phyloP scores from a whole-genome alignment of 2,888 invertebrate species.

The Pimpla rufipes region DNA sequence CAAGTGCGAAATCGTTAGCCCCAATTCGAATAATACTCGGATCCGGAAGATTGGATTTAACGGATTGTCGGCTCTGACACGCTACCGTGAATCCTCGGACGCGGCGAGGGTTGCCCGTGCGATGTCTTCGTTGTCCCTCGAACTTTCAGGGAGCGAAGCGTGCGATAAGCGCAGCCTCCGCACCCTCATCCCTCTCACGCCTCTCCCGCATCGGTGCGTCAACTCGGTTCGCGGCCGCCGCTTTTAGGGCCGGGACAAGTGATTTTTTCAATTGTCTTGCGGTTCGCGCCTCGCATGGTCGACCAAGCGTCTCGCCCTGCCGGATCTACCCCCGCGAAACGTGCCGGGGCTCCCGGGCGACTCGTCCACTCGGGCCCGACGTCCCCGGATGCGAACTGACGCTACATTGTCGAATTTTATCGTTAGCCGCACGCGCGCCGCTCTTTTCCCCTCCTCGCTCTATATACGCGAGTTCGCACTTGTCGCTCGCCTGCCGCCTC shows the following conservation, averaged over 20 bases:
- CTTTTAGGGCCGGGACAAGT: constrained; percentile 83
- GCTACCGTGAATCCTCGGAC: constrained; percentile 46
- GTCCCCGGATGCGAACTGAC: constrained; percentile 73
- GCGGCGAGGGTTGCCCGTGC: constrained; percentile 28
- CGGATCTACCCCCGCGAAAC: constrained; percentile 48
- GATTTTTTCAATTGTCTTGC: constrained; percentile 84
- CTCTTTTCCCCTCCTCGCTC: too few relatives aligned
- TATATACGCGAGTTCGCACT: constrained; percentile 63
- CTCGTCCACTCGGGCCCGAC: constrained; percentile 68
- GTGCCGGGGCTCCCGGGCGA: constrained; percentile 31
- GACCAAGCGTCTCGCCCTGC: constrained; percentile 82
- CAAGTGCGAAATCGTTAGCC: neutral
- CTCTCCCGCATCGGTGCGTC: constrained; percentile 55
- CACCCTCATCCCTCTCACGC: constrained; percentile 64
- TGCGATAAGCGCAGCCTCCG: constrained; percentile 68
- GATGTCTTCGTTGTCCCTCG: constrained; percentile 53
- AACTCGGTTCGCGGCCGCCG: constrained; percentile 70
- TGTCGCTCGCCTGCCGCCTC: constrained; percentile 51
- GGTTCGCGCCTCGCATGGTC: constrained; percentile 81
- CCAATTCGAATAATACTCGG: constrained; percentile 72
- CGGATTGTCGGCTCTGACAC: constrained; percentile 75
- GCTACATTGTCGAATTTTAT: constrained; percentile 76
- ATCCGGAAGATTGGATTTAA: constrained; percentile 80
- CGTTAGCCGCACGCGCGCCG: constrained; percentile 74
- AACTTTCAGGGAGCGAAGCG: constrained; percentile 56